Percentiles rank a stretch among this genome's conserved stretches.
phyloP scores from a whole-genome alignment of 2,888 invertebrate species.

The Rhagonycha fulva region DNA sequence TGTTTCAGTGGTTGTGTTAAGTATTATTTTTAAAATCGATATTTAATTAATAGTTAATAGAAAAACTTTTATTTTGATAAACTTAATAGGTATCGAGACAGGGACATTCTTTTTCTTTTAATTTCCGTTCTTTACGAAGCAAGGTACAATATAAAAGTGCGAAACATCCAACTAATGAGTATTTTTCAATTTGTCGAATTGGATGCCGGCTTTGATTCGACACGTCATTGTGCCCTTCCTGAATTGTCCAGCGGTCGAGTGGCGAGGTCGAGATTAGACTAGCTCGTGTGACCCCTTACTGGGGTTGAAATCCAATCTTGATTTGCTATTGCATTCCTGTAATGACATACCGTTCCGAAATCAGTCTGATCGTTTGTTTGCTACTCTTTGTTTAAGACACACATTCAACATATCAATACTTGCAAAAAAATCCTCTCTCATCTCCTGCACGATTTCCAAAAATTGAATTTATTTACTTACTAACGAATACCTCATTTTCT shows the following conservation, averaged over 20 bases:
- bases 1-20: not conserved
- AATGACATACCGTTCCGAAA: slow-evolving; percentile 52
- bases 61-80: not conserved
- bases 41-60: not conserved
- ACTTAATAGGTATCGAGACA: not conserved
- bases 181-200: slow-evolving; percentile 58
- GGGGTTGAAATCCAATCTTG: slow-evolving; percentile 57
- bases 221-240: slow-evolving; percentile 50
- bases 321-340: slow-evolving; percentile 58
- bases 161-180: slow-evolving; percentile 57
- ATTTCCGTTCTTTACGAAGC: slow-evolving; percentile 27
- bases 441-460: not conserved
- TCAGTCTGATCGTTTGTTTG: slow-evolving; percentile 48
- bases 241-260: slow-evolving; percentile 47
- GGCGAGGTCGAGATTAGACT: slow-evolving; percentile 56
- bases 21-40: not conserved
- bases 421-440: not conserved
- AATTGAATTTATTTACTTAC: not conserved
- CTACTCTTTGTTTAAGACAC: slow-evolving; percentile 53
- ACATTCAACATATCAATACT: slow-evolving; percentile 34
- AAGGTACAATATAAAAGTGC: slow-evolving; percentile 26
- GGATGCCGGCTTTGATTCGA: slow-evolving; percentile 53
- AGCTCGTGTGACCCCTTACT: slow-evolving; percentile 51
- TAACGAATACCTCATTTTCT: not conserved
- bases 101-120: slow-evolving; percentile 28